Evolutionary conservation across 2,797 vertebrate genomes (phyloP).

Genomic region (Danio choprae): DNA sequence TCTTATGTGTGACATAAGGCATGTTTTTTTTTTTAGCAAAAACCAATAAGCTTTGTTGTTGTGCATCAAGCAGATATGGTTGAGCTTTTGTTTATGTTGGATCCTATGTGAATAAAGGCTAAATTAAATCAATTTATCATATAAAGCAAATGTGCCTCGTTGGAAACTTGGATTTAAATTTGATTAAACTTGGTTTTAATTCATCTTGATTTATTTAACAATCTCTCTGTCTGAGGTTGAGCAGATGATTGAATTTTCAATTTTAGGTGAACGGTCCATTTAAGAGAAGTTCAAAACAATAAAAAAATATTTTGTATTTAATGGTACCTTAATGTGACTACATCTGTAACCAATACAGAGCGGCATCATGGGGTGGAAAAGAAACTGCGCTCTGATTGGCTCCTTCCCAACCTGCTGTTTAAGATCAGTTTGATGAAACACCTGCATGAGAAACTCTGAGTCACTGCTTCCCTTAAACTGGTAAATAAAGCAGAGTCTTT

Average conservation of each 20-base stretch:
- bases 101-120: too few relatives aligned
- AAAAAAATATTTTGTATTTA: background rate
- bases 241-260: background rate
- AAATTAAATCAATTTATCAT: too few relatives aligned
- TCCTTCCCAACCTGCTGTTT: conserved; percentile 13
- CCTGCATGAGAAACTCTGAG: background rate
- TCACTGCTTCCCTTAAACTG: background rate
- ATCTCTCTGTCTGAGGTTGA: background rate
- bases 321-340: background rate
- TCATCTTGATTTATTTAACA: too few relatives aligned
- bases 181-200: too few relatives aligned
- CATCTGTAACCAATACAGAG: conserved; percentile 18
- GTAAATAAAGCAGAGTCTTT: background rate
- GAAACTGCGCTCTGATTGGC: conserved; percentile 11
- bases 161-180: too few relatives aligned
- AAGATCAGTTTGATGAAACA: conserved; percentile 13
- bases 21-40: too few relatives aligned
- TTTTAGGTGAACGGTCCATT: background rate
- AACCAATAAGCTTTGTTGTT: too few relatives aligned
- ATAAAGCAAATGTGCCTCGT: too few relatives aligned
- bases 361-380: background rate
- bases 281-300: background rate
- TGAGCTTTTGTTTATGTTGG: too few relatives aligned
- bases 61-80: too few relatives aligned
- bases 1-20: too few relatives aligned